Percentiles rank a stretch among this genome's conserved stretches.
Evolutionary conservation across 1,140 invertebrate species (phyloP).

Genomic region (Drosophila lacertosa): DNA sequence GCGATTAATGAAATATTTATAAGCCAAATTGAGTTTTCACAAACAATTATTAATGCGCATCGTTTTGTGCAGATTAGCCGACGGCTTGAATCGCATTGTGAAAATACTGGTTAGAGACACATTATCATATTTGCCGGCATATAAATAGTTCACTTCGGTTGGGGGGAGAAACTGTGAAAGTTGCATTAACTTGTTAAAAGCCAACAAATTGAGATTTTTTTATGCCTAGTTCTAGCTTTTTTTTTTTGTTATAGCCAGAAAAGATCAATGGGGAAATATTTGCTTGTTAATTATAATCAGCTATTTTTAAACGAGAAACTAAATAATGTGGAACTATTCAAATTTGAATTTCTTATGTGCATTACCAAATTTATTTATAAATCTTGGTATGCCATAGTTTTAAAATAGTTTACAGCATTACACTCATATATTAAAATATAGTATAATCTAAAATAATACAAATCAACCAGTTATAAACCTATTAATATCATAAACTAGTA

Average conservation of each 20-base stretch:
- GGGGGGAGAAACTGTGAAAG: conserved; percentile 5
- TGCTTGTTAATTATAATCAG: no score
- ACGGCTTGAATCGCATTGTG: conserved; percentile 51
- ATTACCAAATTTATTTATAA: no score
- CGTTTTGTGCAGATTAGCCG: conserved; percentile 45
- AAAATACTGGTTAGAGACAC: conserved; percentile 5
- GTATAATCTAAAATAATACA: no score
- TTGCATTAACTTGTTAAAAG: conserved; percentile 19
- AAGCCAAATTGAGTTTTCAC: conserved; percentile 77
- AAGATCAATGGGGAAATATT: no score
- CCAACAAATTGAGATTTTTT: background rate
- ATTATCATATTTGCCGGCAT: conserved; percentile 20
- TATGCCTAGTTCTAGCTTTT: background rate
- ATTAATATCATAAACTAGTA: no score
- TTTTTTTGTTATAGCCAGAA: background rate
- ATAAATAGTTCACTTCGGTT: background rate
- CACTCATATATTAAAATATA: no score
- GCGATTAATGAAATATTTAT: conserved; percentile 80
- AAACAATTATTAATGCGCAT: conserved; percentile 58
- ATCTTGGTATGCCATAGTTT: no score
- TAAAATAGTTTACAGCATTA: no score
- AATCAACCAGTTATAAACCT: no score
- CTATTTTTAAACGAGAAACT: no score
- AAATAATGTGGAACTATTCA: no score
- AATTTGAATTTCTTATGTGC: no score